Percentiles rank a stretch among this genome's conserved stretches.
Conservation (phyloP, 2,113 vertebrate species). For the Siniperca chuatsi region DNA sequence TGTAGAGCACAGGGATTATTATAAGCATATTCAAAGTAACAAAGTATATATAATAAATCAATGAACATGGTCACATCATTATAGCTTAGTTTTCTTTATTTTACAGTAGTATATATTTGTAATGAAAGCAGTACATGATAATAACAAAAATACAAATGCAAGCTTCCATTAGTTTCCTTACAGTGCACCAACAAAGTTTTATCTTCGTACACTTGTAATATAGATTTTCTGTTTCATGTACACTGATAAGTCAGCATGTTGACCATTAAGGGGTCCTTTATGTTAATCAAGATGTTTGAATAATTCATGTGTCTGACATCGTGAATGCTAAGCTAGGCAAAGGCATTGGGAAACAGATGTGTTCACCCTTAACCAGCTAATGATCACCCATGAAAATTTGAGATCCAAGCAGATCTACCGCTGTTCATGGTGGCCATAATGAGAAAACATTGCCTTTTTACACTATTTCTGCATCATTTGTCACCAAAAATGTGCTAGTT, state of each 20-base stretch:
- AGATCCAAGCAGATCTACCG: slow-evolving; percentile 45
- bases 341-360: slow-evolving; percentile 67
- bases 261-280: slow-evolving; percentile 56
- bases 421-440: slow-evolving; percentile 34
- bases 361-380: slow-evolving; percentile 63
- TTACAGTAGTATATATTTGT: background rate
- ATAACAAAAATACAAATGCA: background rate
- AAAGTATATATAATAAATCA: background rate
- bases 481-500: slow-evolving; percentile 53
- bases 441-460: slow-evolving; percentile 56
- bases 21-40: background rate
- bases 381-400: slow-evolving; percentile 52
- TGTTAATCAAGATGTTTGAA: slow-evolving; percentile 68
- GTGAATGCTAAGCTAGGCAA: slow-evolving; percentile 46
- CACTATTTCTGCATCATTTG: slow-evolving; percentile 67
- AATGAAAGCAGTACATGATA: background rate
- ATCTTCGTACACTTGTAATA: slow-evolving; percentile 21
- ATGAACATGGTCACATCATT: background rate
- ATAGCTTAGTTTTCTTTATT: background rate
- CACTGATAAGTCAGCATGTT: slow-evolving; percentile 54
- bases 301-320: slow-evolving; percentile 69
- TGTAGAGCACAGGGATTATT: background rate
- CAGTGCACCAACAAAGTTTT: slow-evolving; percentile 12
- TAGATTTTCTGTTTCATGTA: slow-evolving; percentile 45
- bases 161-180: background rate